A percentile compares a stretch with the other conserved stretches of the same genome.
phyloP scores from a whole-genome alignment of 2,113 vertebrate species.

The Albula goreensis region DNA sequence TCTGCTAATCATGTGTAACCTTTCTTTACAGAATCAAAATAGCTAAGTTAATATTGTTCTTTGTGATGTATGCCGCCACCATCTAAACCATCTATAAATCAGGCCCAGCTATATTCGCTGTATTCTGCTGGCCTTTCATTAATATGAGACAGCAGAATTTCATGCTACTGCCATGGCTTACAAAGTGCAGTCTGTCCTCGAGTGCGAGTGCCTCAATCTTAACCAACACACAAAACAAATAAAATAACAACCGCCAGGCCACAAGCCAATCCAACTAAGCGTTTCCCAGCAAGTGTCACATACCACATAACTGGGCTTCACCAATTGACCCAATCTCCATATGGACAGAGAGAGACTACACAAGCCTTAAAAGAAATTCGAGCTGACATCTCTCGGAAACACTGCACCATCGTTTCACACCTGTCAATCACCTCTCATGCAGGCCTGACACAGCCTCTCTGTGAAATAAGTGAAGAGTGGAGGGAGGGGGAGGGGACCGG shows the following conservation, averaged over 20 bases:
- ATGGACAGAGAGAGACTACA: constrained; percentile 22
- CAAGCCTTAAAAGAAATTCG: constrained; percentile 23
- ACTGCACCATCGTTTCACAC: constrained; percentile 37
- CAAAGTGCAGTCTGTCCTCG: not conserved
- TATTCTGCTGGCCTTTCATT: not conserved
- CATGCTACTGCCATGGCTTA: not conserved
- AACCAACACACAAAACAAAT: not conserved
- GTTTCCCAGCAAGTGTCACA: constrained; percentile 52
- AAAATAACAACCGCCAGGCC: not conserved
- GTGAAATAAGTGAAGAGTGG: not conserved
- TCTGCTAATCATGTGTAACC: not conserved
- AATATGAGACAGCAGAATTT: not conserved
- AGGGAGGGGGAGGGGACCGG: not conserved
- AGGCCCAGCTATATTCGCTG: not conserved
- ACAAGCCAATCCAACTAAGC: constrained; percentile 28
- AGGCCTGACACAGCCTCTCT: not conserved
- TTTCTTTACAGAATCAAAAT: not conserved
- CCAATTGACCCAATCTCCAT: constrained; percentile 10
- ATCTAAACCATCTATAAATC: not conserved
- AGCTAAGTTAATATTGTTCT: not conserved
- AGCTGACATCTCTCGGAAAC: constrained; percentile 31
- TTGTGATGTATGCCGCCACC: not conserved
- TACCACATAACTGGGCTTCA: constrained; percentile 45
- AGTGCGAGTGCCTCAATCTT: not conserved
- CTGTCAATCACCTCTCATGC: constrained; percentile 30